Evolutionary conservation across 2,888 invertebrate genomes (phyloP).

Genomic region (Corbicula japonica): DNA sequence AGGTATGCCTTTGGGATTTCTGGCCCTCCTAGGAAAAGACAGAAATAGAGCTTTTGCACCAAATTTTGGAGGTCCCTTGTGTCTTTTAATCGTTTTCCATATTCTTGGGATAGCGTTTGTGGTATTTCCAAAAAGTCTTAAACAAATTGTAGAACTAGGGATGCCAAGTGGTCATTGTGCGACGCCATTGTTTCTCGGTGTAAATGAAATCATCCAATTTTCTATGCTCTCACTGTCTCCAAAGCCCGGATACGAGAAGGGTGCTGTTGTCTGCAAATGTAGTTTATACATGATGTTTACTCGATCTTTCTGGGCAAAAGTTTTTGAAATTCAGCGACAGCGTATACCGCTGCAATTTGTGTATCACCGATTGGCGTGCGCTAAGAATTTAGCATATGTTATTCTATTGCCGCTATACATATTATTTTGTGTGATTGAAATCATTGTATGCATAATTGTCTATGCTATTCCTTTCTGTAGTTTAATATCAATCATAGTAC

Average conservation of each 20-base stretch:
- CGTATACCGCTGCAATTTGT: not conserved
- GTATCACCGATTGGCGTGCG: too few species aligned
- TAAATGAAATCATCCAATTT: constrained; percentile 8
- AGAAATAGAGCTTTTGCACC: constrained; percentile 14
- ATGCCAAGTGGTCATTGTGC: not conserved
- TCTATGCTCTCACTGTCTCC: not conserved
- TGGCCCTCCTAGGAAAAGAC: not conserved
- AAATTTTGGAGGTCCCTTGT: constrained; percentile 3
- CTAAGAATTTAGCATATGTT: too few species aligned
- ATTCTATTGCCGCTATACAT: not conserved
- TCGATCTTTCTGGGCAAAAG: constrained; percentile 9
- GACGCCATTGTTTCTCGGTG: constrained; percentile 15
- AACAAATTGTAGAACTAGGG: constrained; percentile 24
- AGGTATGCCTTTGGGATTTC: constrained; percentile 11
- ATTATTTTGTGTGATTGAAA: not conserved
- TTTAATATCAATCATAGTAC: constrained; percentile 4
- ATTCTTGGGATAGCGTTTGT: constrained; percentile 5
- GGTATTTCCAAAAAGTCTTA: constrained; percentile 13
- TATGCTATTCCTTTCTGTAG: constrained; percentile 11
- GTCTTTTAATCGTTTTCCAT: not conserved
- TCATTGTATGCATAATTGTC: not conserved
- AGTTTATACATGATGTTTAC: constrained; percentile 15
- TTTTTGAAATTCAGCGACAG: not conserved
- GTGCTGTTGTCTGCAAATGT: constrained; percentile 1
- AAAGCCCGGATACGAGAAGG: constrained; percentile 18